Percentiles rank a stretch among this genome's conserved stretches.
phyloP scores from a whole-genome alignment of 2,797 vertebrate genomes.

The Pantherophis alleghaniensis region DNA sequence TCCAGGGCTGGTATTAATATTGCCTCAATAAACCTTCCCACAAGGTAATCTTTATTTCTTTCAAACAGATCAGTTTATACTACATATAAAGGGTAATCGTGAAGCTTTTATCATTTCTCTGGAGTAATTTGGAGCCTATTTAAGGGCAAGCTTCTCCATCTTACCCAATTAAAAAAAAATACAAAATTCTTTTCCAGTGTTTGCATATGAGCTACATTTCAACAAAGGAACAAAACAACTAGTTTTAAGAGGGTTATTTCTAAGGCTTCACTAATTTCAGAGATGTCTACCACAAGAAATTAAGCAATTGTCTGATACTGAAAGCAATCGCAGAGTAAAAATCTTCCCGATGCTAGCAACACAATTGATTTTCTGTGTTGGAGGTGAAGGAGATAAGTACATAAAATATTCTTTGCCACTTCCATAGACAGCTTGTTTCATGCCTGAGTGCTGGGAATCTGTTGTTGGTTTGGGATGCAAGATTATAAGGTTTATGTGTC shows the following conservation, averaged over 20 bases:
- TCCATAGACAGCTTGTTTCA: conserved; percentile 7
- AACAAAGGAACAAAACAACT: background rate
- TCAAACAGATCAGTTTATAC: background rate
- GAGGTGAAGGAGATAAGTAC: background rate
- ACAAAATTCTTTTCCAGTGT: background rate
- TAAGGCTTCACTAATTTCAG: background rate
- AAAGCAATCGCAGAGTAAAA: rapidly evolving
- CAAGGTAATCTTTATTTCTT: conserved; percentile 8
- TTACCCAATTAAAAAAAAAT: background rate
- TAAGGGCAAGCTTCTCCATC: background rate
- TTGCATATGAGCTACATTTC: background rate
- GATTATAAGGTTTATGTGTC: background rate
- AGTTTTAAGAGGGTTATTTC: background rate
- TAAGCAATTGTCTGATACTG: background rate
- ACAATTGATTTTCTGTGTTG: background rate
- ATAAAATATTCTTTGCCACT: background rate
- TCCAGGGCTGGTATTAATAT: background rate
- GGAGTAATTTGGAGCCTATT: background rate
- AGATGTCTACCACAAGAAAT: background rate
- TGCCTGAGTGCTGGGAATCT: background rate
- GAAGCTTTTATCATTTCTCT: background rate
- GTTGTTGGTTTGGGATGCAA: background rate
- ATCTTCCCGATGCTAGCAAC: background rate
- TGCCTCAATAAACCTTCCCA: background rate
- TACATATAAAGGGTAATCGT: background rate